Percentiles rank a stretch among this genome's conserved stretches.
These are phyloP conservation scores for Clarias pachynema DNA, from an alignment of 2,797 vertebrate genomes.

Conservation along the genomic window DNA sequence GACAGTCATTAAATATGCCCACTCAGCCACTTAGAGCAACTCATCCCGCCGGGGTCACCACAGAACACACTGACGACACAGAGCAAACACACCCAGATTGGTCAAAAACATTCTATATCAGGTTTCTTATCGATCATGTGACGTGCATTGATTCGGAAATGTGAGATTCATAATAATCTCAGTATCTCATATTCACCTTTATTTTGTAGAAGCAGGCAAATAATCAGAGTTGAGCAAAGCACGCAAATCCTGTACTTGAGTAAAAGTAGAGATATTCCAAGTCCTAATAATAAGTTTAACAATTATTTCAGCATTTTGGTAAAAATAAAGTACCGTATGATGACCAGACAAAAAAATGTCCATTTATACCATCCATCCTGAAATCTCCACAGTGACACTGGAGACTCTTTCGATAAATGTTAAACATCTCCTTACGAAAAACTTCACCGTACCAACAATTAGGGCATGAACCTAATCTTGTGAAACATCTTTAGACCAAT, in stretches of 20 bases:
- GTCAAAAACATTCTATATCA: neutral
- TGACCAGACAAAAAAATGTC: too few relatives aligned
- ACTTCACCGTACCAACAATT: too few relatives aligned
- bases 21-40: conserved; percentile 63
- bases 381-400: too few relatives aligned
- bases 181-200: neutral
- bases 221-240: neutral
- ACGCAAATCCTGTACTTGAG: neutral
- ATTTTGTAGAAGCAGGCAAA: neutral
- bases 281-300: too few relatives aligned
- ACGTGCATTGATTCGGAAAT: neutral
- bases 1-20: conserved; percentile 69
- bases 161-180: neutral
- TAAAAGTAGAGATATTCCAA: too few relatives aligned
- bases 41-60: conserved; percentile 67
- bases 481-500: neutral
- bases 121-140: neutral
- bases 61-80: conserved; percentile 5
- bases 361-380: too few relatives aligned
- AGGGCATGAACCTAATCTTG: too few relatives aligned
- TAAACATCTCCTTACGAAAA: too few relatives aligned
- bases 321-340: too few relatives aligned
- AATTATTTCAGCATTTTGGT: too few relatives aligned
- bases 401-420: too few relatives aligned
- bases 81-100: neutral